These are phyloP conservation scores for Rhorus exstirpatorius DNA, from an alignment of 2,888 invertebrate species.

Conservation along the genomic window DNA sequence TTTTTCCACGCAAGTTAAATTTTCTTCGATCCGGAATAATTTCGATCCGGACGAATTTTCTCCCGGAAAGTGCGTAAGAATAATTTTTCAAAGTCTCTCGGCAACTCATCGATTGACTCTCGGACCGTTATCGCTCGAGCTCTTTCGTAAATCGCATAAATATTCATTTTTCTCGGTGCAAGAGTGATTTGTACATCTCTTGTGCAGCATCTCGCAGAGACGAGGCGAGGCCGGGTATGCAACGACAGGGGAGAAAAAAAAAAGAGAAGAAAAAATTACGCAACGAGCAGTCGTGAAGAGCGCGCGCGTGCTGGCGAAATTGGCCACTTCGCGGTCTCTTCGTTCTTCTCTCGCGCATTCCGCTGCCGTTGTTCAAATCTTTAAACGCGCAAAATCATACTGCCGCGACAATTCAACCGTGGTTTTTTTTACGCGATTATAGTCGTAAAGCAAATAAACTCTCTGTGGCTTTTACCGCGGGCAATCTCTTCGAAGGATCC, in stretches of 20 bases:
- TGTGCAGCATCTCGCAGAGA: slow-evolving; percentile 10
- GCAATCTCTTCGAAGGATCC: not conserved
- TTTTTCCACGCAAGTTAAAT: not conserved
- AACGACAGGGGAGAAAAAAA: not conserved
- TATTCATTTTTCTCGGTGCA: slow-evolving; percentile 9
- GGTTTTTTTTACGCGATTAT: slow-evolving; percentile 6
- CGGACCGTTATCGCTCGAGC: not conserved
- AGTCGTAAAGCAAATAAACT: slow-evolving; percentile 56
- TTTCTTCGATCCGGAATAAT: not conserved
- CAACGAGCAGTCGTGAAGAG: not conserved
- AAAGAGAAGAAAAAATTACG: slow-evolving; percentile 26
- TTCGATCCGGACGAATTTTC: not conserved
- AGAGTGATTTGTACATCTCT: slow-evolving; percentile 21
- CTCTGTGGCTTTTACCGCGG: slow-evolving; percentile 47
- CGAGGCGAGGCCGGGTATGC: slow-evolving; percentile 16
- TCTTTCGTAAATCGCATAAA: slow-evolving; percentile 25
- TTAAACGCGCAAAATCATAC: slow-evolving; percentile 32
- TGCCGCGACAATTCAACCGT: slow-evolving; percentile 29
- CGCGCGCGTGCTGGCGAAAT: slow-evolving; percentile 49
- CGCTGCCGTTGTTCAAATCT: slow-evolving; percentile 45
- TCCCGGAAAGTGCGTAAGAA: not conserved
- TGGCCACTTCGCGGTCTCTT: slow-evolving; percentile 60
- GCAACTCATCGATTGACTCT: not conserved
- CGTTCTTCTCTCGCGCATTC: slow-evolving; percentile 1
- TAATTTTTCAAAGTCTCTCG: not conserved